These are phyloP conservation scores for Bombus consobrinus DNA, from an alignment of 1,140 invertebrate species.

Conservation along the genomic window DNA sequence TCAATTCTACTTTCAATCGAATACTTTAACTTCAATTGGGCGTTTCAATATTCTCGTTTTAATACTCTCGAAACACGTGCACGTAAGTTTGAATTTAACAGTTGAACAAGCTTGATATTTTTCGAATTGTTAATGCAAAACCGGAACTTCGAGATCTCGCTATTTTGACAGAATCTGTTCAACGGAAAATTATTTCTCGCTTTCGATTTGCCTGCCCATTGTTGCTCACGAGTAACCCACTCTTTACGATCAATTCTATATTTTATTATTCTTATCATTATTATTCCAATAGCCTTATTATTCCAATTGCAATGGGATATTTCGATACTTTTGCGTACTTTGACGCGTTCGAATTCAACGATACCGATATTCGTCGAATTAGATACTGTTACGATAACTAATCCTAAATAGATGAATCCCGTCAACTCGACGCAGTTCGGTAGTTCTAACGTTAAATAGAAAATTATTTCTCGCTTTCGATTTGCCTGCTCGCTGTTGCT, in stretches of 20 bases:
- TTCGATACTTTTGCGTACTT: rapidly evolving
- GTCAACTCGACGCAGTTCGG: not conserved
- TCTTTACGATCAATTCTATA: no score
- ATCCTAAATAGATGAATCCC: not conserved
- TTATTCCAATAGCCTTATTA: no score
- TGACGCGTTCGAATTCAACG: no score
- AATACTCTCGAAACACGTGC: no score
- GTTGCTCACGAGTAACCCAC: not conserved
- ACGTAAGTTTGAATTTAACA: not conserved
- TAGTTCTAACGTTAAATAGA: not conserved
- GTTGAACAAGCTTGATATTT: not conserved
- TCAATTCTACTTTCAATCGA: not conserved
- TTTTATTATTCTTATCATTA: no score
- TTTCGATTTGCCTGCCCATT: slow-evolving; percentile 31
- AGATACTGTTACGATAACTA: no score
- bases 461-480: not conserved
- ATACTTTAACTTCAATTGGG: not conserved
- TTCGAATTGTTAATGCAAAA: no score
- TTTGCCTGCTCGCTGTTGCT: no score
- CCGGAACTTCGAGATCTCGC: not conserved
- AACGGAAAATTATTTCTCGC: not conserved
- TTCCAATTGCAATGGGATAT: no score
- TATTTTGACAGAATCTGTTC: not conserved
- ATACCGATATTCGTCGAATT: no score
- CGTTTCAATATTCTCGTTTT: no score